Conservation (phyloP, 2,888 invertebrate genomes). For the Mesochorus sp. region DNA sequence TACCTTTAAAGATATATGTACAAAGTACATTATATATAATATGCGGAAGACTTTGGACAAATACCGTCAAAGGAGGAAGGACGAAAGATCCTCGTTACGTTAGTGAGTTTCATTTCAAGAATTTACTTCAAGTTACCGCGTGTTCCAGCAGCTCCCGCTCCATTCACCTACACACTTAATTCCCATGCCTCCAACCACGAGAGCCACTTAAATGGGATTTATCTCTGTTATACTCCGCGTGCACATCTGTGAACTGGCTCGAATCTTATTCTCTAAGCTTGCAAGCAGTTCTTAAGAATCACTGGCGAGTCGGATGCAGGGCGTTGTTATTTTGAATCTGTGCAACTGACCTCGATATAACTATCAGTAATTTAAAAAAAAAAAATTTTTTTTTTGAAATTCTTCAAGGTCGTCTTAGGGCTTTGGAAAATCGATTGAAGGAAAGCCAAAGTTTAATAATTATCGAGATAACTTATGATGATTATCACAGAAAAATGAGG, state of each 20-base stretch:
- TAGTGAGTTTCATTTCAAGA: not conserved
- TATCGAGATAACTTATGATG: too few relatives aligned
- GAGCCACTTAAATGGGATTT: not conserved
- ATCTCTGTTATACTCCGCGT: not conserved
- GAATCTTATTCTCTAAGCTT: not conserved
- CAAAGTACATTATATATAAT: not conserved
- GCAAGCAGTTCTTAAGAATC: not conserved
- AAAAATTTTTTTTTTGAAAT: too few relatives aligned
- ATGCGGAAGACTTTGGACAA: slow-evolving; percentile 10
- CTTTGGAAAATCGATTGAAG: too few relatives aligned
- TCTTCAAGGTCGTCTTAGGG: too few relatives aligned
- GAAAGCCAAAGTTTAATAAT: too few relatives aligned
- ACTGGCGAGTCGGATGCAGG: too few relatives aligned
- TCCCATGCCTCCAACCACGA: not conserved
- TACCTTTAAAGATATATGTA: not conserved
- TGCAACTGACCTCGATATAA: too few relatives aligned
- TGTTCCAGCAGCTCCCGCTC: not conserved
- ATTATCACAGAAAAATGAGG: too few relatives aligned
- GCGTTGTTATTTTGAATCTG: too few relatives aligned
- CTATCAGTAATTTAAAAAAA: too few relatives aligned
- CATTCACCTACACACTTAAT: not conserved
- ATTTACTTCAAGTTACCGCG: not conserved
- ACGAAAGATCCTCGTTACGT: not conserved
- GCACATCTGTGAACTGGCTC: not conserved
- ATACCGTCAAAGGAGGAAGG: slow-evolving; percentile 34